Evolutionary conservation across 2,888 invertebrate species (phyloP), one percentile per base, ranked within the genome.

Genomic region (Drosophila nr. fundita): DNA sequence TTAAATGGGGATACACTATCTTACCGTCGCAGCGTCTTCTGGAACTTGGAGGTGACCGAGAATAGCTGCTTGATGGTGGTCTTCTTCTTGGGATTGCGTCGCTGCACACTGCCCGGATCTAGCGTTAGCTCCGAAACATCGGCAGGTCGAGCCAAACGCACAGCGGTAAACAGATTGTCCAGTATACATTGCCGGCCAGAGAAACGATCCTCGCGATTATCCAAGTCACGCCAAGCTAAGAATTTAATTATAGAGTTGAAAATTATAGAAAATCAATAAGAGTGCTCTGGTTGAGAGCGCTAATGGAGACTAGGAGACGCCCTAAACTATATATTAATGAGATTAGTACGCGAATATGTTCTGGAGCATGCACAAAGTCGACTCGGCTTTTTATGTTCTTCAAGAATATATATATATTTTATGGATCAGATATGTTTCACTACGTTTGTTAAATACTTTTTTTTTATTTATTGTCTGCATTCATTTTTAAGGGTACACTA

Each of bases 21-120:
- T 29, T 38, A 96, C 97, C 97, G 95, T 91, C 97, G 95, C 71
- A 99, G 94, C 90, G 97, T 96, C 93, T 99, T 99, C 93, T 99
- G 98, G 92, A 99, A 99, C 94, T 99, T 99, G 91, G 98, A 98
- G 60, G 98, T 97, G 13, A 98, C 98, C 0, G 98, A 97, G 94
- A 99, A 99, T 45, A 99, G 94, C 91, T 99, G 98, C 78, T 98
- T 96, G 73, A 99, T 97, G 65, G 97, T 97, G 42, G 97, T 97
- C 81, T 97, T 97, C 93, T 97, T 97, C 93, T 97, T 97, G 82
- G 96, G 95, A 89, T 96, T 95, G 70, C 96, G 95, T 32, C 97
- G 94, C 80, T 95, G 95, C 52, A 95, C 94, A 21, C 94, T 94
- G 15, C 95, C 94, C 0, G 95, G 94, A 80, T 96, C 96, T n/a